phyloP scores from a whole-genome alignment of 2,113 vertebrate genomes.

The Phocoena sinus region DNA sequence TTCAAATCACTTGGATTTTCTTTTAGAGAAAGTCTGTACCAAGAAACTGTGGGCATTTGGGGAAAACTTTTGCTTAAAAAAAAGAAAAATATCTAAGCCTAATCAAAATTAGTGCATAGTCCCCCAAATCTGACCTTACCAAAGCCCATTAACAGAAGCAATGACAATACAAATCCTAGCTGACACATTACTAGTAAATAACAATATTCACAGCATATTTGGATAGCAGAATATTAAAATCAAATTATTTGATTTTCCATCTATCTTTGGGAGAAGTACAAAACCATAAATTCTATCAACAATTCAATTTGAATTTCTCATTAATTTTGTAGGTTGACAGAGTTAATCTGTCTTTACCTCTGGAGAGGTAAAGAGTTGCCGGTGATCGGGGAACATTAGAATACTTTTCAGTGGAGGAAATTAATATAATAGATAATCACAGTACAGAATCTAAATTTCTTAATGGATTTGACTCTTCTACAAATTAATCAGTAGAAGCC shows the following conservation, averaged over 20 bases:
- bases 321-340: neutral
- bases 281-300: neutral
- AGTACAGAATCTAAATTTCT: neutral
- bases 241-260: neutral
- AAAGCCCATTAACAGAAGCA: neutral
- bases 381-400: neutral
- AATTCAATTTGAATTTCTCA: neutral
- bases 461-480: neutral
- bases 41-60: neutral
- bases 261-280: neutral
- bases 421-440: neutral
- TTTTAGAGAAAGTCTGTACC: neutral
- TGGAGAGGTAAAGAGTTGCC: neutral
- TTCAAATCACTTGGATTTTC: neutral
- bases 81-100: neutral
- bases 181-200: neutral
- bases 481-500: neutral
- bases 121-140: neutral
- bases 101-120: neutral
- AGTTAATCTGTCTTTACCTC: neutral
- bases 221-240: slow-evolving; percentile 40
- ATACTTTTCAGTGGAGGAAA: neutral
- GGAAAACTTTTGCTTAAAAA: neutral
- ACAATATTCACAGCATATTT: neutral
- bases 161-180: neutral